Percentiles rank a stretch among this genome's conserved stretches.
Conservation (phyloP, 2,888 invertebrate genomes). For the Catocala fraxini region DNA sequence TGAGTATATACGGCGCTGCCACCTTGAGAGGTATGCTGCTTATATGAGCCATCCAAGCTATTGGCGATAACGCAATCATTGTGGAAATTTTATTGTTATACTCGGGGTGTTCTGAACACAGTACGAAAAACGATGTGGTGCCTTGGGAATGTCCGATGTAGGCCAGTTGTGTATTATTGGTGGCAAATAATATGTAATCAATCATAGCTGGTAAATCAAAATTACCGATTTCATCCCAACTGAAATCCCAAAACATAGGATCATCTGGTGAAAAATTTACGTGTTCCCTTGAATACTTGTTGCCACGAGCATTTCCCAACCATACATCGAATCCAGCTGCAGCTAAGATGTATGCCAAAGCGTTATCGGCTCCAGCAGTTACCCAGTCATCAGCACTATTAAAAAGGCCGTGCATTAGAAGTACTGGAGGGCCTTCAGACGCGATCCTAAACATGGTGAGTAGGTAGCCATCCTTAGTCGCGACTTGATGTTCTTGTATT, state of each 20-base stretch:
- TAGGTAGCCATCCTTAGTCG: conserved; percentile 51
- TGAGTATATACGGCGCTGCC: background rate
- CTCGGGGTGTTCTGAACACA: conserved; percentile 86
- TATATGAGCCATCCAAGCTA: conserved; percentile 85
- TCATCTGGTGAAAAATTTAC: conserved; percentile 60
- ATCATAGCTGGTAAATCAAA: conserved; percentile 92
- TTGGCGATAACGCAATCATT: conserved; percentile 88
- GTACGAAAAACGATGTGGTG: conserved; percentile 88
- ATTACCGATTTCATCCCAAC: conserved; percentile 92
- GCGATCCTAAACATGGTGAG: conserved; percentile 41
- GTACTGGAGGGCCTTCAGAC: conserved; percentile 54
- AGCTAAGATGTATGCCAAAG: conserved; percentile 87
- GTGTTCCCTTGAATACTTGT: conserved; percentile 87
- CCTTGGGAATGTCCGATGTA: conserved; percentile 93
- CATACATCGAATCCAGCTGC: conserved; percentile 90
- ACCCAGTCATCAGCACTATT: conserved; percentile 73
- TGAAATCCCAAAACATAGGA: conserved; percentile 87
- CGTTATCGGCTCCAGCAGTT: conserved; percentile 77
- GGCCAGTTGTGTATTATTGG: conserved; percentile 85
- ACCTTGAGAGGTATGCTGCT: conserved; percentile 43
- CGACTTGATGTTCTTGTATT: conserved; percentile 35
- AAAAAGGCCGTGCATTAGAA: conserved; percentile 74
- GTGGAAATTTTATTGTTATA: conserved; percentile 88
- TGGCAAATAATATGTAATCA: conserved; percentile 87
- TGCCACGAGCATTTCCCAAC: conserved; percentile 93